phyloP scores from a whole-genome alignment of 2,888 invertebrate species.

The Leptinotarsa tumamoca region DNA sequence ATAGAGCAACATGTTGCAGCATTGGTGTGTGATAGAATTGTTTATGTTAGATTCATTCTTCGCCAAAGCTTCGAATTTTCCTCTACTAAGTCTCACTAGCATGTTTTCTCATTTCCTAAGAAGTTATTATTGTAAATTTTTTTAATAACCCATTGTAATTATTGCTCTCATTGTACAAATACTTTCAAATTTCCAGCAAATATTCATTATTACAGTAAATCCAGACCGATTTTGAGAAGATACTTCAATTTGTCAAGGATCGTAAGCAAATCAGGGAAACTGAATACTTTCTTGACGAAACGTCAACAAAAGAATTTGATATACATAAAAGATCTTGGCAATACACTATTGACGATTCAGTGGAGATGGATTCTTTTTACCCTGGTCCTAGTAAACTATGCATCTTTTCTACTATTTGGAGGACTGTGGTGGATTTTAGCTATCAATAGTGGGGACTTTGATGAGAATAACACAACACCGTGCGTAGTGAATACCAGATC shows the following conservation, averaged over 20 bases:
- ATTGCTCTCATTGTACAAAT: too few species aligned
- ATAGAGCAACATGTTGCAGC: too few species aligned
- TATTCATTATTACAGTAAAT: constrained; percentile 42
- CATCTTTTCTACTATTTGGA: constrained; percentile 53
- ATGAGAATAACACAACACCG: constrained; percentile 41
- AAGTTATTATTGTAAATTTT: too few species aligned
- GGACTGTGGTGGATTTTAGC: constrained; percentile 55
- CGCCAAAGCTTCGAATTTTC: too few species aligned
- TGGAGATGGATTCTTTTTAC: constrained; percentile 78
- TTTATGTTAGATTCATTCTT: too few species aligned
- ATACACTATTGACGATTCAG: constrained; percentile 76
- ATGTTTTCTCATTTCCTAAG: too few species aligned
- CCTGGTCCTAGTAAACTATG: constrained; percentile 56
- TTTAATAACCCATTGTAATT: too few species aligned
- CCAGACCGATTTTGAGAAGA: constrained; percentile 44
- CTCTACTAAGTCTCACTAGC: too few species aligned
- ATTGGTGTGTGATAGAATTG: too few species aligned
- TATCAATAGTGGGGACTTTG: constrained; percentile 54
- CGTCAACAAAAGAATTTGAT: constrained; percentile 54
- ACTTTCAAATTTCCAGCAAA: background rate
- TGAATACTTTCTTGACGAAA: constrained; percentile 53
- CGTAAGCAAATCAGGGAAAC: constrained; percentile 54
- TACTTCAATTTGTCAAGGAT: constrained; percentile 49
- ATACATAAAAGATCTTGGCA: constrained; percentile 70
- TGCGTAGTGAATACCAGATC: constrained; percentile 57